Base-by-base conservation (phyloP, 2,888 invertebrate genomes). In the Lasioglossum figueresi region DNA sequence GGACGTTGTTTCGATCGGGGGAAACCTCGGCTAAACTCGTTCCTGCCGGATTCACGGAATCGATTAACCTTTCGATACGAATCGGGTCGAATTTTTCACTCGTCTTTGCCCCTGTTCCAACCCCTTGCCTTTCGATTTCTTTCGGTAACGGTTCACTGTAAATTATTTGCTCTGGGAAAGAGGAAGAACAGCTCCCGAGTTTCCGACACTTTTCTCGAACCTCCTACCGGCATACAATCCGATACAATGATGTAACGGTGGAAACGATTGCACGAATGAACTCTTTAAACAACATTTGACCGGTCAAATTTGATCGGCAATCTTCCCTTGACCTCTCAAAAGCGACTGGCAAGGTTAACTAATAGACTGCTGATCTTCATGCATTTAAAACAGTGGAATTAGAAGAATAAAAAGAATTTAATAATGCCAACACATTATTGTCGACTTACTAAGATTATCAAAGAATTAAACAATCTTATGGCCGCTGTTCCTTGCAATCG, bases 61-160 rank as follows among this genome's bases (percentile, higher is more conserved):
- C 56, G 27, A 71, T 23, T 19, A 59, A 43, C 40, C 10, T 10
- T 10, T 34, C 31, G 31, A 31, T 27, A 31, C 27, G 59, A 31
- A 63, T 63, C 59, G 59, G 59, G 59, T 31, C 59, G 59, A 63
- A 63, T 63, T 63, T 63, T 63, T 63, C 59, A 27, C 1, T 16
- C 31, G n/a, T 16, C 59, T 63, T 63, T 31, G 59, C 59, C 27
- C 27, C 59, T 63, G 59, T 63, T 27, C 5, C 59, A 16, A 63
- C 27, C 27, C 59, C 27, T 63, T 4, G 27, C 27, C 27, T 59
- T 63, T 63, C 59, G 59, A 16, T 63, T 63, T 63, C 27, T 31
- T 63, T 31, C 59, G 59, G 14, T 14, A 5, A 27, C 59, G 59
- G 10, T 52, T 23, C 3, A 10, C 8, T 23, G 8, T 2, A 6